Evolutionary conservation across 2,113 vertebrate species (phyloP).

Genomic region (Callipepla squamata): DNA sequence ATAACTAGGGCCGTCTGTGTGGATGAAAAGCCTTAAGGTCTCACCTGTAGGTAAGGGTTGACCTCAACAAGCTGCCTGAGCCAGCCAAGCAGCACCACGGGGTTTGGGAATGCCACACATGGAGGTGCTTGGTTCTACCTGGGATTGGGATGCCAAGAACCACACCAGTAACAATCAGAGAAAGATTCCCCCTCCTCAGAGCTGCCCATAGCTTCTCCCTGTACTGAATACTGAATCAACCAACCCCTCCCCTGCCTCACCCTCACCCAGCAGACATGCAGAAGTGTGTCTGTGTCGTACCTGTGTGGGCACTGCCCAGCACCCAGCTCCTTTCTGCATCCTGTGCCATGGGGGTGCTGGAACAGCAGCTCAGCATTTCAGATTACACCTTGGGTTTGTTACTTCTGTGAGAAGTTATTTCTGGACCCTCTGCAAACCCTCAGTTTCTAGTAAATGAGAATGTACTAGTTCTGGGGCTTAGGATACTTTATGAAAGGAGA

Average conservation of each 20-base stretch:
- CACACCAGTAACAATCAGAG: not conserved
- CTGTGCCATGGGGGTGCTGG: not conserved
- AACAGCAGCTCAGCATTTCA: slow-evolving; percentile 61
- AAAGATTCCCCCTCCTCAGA: not conserved
- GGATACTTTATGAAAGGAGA: slow-evolving; percentile 51
- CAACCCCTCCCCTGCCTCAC: not conserved
- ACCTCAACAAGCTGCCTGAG: not conserved
- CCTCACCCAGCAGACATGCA: not conserved
- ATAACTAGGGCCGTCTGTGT: not conserved
- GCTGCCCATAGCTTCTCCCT: not conserved
- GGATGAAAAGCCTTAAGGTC: not conserved
- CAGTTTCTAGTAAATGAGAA: slow-evolving; percentile 73
- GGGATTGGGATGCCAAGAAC: not conserved
- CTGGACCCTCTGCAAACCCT: slow-evolving; percentile 67
- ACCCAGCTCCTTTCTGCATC: not conserved
- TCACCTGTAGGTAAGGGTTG: not conserved
- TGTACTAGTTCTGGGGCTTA: slow-evolving; percentile 62
- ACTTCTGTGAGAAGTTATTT: slow-evolving; percentile 72
- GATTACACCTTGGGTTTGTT: slow-evolving; percentile 71
- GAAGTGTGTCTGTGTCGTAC: no score
- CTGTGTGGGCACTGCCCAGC: not conserved
- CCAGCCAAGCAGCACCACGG: not conserved
- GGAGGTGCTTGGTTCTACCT: not conserved
- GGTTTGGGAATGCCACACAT: not conserved
- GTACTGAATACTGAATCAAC: not conserved